Conservation (phyloP, 2,113 vertebrate species). For the Tricholaema leucomelas region DNA sequence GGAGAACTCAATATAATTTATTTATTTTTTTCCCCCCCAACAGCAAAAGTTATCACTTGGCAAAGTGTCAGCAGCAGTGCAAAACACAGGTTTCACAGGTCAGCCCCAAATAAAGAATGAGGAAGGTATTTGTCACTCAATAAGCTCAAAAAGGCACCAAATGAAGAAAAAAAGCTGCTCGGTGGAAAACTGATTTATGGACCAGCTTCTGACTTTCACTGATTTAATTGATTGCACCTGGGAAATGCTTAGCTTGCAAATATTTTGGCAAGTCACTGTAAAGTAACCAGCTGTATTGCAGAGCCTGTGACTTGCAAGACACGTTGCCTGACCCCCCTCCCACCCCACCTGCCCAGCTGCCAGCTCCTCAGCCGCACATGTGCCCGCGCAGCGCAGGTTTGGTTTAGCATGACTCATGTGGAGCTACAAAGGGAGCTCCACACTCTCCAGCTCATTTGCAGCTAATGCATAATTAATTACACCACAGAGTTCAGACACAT, state of each 20-base stretch:
- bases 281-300: not conserved
- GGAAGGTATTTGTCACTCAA: not conserved
- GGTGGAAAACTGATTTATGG: not conserved
- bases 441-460: not conserved
- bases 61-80: not conserved
- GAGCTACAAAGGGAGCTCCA: not conserved
- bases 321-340: not conserved
- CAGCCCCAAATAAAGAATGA: not conserved
- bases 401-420: rapidly evolving
- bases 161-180: not conserved
- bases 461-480: not conserved
- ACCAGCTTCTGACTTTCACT: conserved; percentile 1
- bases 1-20: not conserved
- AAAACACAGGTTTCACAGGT: not conserved
- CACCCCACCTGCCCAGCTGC: rapidly evolving
- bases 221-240: not conserved
- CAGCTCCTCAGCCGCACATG: rapidly evolving
- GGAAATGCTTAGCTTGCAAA: not conserved
- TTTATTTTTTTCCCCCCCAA: not conserved
- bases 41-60: not conserved
- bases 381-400: rapidly evolving
- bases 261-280: conserved; percentile 16
- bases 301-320: not conserved
- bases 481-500: not conserved
- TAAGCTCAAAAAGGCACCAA: not conserved